Evolutionary conservation across 2,113 vertebrate genomes (phyloP), one percentile per base, ranked within the genome.

Genomic region (Eptatretus burgeri): DNA sequence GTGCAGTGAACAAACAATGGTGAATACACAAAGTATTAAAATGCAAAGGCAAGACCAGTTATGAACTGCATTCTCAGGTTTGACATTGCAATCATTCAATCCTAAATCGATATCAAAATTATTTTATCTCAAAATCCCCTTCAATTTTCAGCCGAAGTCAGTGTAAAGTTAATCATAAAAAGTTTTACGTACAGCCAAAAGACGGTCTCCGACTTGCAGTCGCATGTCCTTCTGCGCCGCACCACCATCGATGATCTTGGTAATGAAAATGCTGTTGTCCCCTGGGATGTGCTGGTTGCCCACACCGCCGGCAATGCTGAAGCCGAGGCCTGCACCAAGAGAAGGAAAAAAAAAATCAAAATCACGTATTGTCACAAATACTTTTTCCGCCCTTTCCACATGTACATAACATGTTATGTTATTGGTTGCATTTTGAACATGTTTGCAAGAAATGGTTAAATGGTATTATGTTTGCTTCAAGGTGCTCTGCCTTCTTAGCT

Each of bases 261-360:
- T 95, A 68, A 93, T 83, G 66, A 89, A 95, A 71, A 93, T 94
- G 72, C 87, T 95, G 75, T 95, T 94, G 78, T 95, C 89, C n/a
- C 89, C 84, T 1, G 89, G 87, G 66, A 95, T 85, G 76, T 95
- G 89, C 60, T 95, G 89, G 73, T 94, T 95, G 64, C 89, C 87
- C 67, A 93, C 83, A 14, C 87, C 89, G 70, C 89, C 89, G 49
- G 87, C 86, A 66, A 95, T 94, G 71, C 87, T 94, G 76, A 95
- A 95, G 64, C 89, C 85, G 65, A 95, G 81, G 72, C 87, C 89
- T 95, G 64, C 51, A 13, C 62, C 51, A 62, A 63, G 62, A 19
- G 53, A 60, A 60, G 53, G 12, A 19, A n/a, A 60, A 60, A 41
- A 3, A 41, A 41, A 41, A 41, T 41, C 27, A 41, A 41, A 41